These are phyloP conservation scores for Nicator chloris DNA, from an alignment of 2,113 vertebrate species.

Conservation along the genomic window DNA sequence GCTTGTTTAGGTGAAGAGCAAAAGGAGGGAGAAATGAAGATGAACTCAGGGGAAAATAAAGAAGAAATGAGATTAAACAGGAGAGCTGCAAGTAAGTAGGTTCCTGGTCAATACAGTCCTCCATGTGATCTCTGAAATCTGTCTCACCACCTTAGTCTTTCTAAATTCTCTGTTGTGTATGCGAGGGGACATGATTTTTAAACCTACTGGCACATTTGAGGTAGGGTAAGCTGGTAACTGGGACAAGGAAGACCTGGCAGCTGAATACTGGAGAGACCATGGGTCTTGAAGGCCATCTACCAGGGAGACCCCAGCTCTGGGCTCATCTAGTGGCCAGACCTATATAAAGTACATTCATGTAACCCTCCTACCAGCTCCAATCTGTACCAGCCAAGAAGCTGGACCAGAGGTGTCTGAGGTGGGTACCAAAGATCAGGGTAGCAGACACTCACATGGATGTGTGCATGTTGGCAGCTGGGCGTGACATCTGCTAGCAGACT, in stretches of 20 bases:
- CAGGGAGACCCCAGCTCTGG: neutral
- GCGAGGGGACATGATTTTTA: neutral
- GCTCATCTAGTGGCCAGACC: neutral
- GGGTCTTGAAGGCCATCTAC: neutral
- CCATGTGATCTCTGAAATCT: neutral
- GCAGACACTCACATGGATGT: neutral
- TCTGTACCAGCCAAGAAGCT: neutral
- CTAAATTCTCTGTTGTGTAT: neutral
- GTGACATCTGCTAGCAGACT: neutral
- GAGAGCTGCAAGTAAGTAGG: neutral
- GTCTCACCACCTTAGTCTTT: neutral
- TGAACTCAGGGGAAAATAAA: neutral
- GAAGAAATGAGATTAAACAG: neutral
- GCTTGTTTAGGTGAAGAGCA: neutral
- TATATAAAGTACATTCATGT: fast-evolving
- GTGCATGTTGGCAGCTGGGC: neutral
- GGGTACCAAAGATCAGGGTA: too few relatives aligned
- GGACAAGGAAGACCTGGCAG: neutral
- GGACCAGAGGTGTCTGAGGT: neutral
- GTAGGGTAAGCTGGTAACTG: neutral
- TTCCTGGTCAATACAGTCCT: neutral
- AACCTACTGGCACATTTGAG: neutral
- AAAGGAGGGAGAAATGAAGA: neutral
- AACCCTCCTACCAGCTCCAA: neutral
- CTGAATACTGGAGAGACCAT: neutral